A percentile compares a stretch with the other conserved stretches of the same genome.
phyloP scores from a whole-genome alignment of 1,140 invertebrate genomes.

The Telenomus remus region DNA sequence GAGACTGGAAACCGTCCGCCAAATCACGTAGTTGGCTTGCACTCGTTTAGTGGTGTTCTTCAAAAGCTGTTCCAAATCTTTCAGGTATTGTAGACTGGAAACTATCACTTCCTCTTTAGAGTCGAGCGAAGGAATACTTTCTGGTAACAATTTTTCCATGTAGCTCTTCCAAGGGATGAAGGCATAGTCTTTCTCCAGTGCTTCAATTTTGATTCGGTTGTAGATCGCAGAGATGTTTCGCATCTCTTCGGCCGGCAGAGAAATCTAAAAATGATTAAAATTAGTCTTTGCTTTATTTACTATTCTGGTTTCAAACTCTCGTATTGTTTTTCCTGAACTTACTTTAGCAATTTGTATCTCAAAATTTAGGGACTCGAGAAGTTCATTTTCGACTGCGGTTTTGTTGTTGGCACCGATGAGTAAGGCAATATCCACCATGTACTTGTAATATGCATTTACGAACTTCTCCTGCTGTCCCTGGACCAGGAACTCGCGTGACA shows the following conservation, averaged over 20 bases:
- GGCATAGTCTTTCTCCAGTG: constrained; percentile 84
- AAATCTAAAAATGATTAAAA: too few species aligned
- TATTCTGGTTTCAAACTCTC: too few species aligned
- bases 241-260: constrained; percentile 90
- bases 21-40: constrained; percentile 80
- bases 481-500: constrained; percentile 91
- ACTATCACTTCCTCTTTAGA: constrained; percentile 89
- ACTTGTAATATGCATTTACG: constrained; percentile 86
- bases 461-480: constrained; percentile 88
- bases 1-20: constrained; percentile 84
- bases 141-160: constrained; percentile 84
- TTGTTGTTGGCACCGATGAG: constrained; percentile 90
- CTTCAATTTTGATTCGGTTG: constrained; percentile 89
- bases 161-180: constrained; percentile 88
- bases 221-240: constrained; percentile 93
- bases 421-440: constrained; percentile 91
- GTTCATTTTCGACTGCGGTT: constrained; percentile 81
- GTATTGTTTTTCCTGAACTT: too few species aligned
- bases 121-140: constrained; percentile 77
- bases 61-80: constrained; percentile 80
- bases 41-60: constrained; percentile 78
- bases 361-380: constrained; percentile 91
- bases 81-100: constrained; percentile 85
- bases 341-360: constrained; percentile 96
- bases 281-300: too few species aligned